Base-by-base conservation (phyloP, 1,140 invertebrate genomes). In the Saccostrea glomerata region DNA sequence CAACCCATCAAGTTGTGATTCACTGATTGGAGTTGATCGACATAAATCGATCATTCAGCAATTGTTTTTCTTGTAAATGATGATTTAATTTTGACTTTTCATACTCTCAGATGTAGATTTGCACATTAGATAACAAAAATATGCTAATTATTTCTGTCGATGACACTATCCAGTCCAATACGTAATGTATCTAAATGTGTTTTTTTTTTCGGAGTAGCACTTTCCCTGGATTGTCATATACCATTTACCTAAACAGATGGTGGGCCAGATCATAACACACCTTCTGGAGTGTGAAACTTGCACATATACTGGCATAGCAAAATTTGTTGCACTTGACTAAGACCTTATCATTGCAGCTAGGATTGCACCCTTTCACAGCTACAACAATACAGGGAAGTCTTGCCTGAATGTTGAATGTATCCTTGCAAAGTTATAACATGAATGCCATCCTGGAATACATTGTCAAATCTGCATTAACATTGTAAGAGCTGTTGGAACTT, bases 201-300 rank as follows among this genome's bases (percentile, higher is more conserved):
- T 12, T 70, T 30, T 66, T 56, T 90, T 25, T 40, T 90, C 36
- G 82, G 4, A 20, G 11, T 58, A 23, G 20, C 17, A 56, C 23
- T 86, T n/a, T 54, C 63, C 63, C 47, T 86, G 20, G 77, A 58
- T 2, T 66, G 63, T n/a, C 89, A 86, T 30, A 87, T 90, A 20
- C 54, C 90, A 7, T 54, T 90, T n/a, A 30, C 84, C 15, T 91
- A 86, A 30, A 89, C 88, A 23, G 90, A 92, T 89, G 91, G 30
- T 36, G 30, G 30, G 30, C 30, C 30, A 36, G 30, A 36, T 36
- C 30, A 36, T 36, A 36, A 36, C 30, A 36, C 30, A 36, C 30
- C 30, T 36, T 36, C 30, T 36, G 30, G 30, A 36, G 30, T 36
- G 90, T 92, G 17, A 56, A 90, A 84, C 30, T 89, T 15, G 82